Percentiles rank a stretch among this genome's conserved stretches.
Evolutionary conservation across 30 jellyfish, hydroid and myxozoan species (phyloP).

Genomic region (Catostylus mosaicus): DNA sequence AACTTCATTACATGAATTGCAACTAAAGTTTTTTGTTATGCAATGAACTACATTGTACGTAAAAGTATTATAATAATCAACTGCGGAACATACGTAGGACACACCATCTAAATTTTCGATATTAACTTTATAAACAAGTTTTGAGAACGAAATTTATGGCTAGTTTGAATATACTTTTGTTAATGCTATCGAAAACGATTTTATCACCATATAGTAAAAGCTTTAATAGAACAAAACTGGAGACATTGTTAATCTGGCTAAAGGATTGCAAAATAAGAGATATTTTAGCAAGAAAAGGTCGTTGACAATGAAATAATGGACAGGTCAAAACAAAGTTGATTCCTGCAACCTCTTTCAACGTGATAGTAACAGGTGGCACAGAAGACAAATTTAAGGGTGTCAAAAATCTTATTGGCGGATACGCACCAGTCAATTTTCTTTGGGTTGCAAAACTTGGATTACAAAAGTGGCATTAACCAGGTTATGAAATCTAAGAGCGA

Average conservation of each 20-base stretch:
- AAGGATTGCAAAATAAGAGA: neutral
- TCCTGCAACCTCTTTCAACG: too few relatives aligned
- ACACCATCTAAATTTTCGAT: neutral
- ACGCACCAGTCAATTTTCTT: too few relatives aligned
- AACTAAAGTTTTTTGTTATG: too few relatives aligned
- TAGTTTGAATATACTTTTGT: neutral
- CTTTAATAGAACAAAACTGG: neutral
- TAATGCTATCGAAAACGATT: neutral
- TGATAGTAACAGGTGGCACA: too few relatives aligned
- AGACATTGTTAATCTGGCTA: neutral
- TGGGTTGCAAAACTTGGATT: too few relatives aligned
- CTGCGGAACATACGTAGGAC: neutral
- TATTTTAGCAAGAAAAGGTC: neutral
- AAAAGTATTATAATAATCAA: too few relatives aligned
- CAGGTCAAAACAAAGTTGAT: neutral
- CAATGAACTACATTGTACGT: too few relatives aligned
- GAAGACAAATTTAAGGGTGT: too few relatives aligned
- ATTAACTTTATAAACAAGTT: neutral
- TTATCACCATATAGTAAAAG: conserved; percentile 3
- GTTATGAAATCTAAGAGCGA: too few relatives aligned
- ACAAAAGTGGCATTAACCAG: too few relatives aligned
- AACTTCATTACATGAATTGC: too few relatives aligned
- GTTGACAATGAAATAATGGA: neutral
- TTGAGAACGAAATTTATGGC: neutral
- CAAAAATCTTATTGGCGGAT: too few relatives aligned